Percentiles rank a stretch among this genome's conserved stretches.
These are phyloP conservation scores for Orthonevra nobilis DNA, from an alignment of 2,888 invertebrate genomes.

Conservation along the genomic window DNA sequence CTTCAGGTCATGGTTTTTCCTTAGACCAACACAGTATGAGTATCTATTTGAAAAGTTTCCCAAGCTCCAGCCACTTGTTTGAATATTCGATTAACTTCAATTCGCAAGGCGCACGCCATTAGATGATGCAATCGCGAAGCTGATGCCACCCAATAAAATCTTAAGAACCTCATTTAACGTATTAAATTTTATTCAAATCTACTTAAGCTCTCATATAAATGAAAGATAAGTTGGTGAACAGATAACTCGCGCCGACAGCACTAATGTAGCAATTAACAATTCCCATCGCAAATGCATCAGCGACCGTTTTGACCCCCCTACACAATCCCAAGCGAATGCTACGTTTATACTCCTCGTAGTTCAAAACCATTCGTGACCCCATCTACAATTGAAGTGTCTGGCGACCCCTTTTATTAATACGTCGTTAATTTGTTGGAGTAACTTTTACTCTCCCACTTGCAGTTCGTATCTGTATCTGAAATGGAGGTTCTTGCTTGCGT, in stretches of 20 bases:
- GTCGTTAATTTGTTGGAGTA: conserved; percentile 38
- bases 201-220: conserved; percentile 47
- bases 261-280: conserved; percentile 55
- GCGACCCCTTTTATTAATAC: conserved; percentile 34
- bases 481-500: conserved; percentile 14
- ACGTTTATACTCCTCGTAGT: conserved; percentile 22
- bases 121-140: conserved; percentile 17
- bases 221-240: conserved; percentile 8
- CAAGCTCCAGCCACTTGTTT: too few relatives aligned
- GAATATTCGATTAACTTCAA: too few relatives aligned
- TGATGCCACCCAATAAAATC: conserved; percentile 9
- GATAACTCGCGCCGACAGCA: neutral
- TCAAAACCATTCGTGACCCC: conserved; percentile 35
- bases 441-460: conserved; percentile 1
- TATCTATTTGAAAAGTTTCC: too few relatives aligned
- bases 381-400: conserved; percentile 30
- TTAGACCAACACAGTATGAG: too few relatives aligned
- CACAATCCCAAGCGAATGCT: conserved; percentile 32
- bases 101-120: too few relatives aligned
- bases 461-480: conserved; percentile 21
- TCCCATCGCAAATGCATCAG: conserved; percentile 64
- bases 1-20: too few relatives aligned
- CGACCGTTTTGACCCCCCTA: conserved; percentile 40
- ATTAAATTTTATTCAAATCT: conserved; percentile 47
- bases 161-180: conserved; percentile 6